Evolutionary conservation across 2,113 vertebrate species (phyloP).

Genomic region (Corvus cornix): DNA sequence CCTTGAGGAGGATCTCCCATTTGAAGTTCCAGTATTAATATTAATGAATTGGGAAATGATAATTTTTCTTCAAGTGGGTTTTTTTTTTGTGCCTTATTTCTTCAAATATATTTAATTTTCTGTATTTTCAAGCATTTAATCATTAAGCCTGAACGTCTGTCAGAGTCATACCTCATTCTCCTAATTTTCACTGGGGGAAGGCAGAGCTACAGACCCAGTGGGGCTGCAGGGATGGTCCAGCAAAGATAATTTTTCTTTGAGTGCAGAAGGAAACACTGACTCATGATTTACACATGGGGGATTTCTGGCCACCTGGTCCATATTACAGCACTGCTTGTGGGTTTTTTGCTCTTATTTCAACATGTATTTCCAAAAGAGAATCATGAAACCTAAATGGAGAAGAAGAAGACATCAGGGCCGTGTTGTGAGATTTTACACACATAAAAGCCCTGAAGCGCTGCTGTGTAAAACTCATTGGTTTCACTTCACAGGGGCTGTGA

Average conservation of each 20-base stretch:
- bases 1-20: neutral
- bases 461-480: constrained; percentile 41
- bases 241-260: neutral
- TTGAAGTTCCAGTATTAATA: neutral
- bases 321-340: neutral
- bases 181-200: rapidly evolving
- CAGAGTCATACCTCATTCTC: neutral
- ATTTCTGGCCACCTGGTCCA: neutral
- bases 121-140: neutral
- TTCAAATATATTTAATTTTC: neutral
- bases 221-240: neutral
- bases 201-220: neutral
- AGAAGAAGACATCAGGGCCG: neutral
- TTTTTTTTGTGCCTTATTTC: neutral
- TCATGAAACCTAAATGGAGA: neutral
- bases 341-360: neutral
- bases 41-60: neutral
- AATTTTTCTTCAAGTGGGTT: neutral
- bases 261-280: neutral
- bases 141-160: neutral
- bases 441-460: neutral
- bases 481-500: constrained; percentile 7
- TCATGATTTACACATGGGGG: rapidly evolving
- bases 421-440: neutral
- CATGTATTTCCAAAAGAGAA: neutral